These are phyloP conservation scores for Drosophila insularis DNA, from an alignment of 1,140 invertebrate species.

Conservation along the genomic window DNA sequence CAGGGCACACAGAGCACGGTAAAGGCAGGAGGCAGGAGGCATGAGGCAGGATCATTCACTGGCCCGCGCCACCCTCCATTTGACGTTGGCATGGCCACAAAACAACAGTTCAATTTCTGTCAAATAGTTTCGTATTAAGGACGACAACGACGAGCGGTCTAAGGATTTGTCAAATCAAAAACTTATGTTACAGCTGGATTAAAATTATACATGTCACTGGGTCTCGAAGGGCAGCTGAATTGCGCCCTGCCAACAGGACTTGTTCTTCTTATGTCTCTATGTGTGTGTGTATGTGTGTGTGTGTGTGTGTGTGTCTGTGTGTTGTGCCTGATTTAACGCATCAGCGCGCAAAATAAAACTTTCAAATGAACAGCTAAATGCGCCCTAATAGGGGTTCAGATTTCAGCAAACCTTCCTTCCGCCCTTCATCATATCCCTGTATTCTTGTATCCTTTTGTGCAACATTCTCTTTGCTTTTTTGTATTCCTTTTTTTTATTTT, in stretches of 20 bases:
- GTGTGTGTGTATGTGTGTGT: background rate
- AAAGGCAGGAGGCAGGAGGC: background rate
- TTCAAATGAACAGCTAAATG: slow-evolving; percentile 82
- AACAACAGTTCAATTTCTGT: slow-evolving; percentile 76
- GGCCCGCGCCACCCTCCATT: slow-evolving; percentile 43
- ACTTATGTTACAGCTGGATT: slow-evolving; percentile 81
- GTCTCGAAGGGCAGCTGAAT: slow-evolving; percentile 23
- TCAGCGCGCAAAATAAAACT: slow-evolving; percentile 79
- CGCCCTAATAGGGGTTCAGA: slow-evolving; percentile 82
- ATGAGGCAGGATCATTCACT: background rate
- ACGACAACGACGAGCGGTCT: slow-evolving; percentile 15
- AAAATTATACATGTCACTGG: slow-evolving; percentile 80
- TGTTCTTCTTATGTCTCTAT: background rate
- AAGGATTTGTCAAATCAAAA: slow-evolving; percentile 80
- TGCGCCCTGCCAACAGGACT: slow-evolving; percentile 9
- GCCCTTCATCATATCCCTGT: slow-evolving; percentile 19
- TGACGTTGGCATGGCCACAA: slow-evolving; percentile 55
- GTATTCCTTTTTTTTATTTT: background rate
- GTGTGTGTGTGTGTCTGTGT: slow-evolving; percentile 10
- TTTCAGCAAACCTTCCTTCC: slow-evolving; percentile 60
- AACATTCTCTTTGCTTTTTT: background rate
- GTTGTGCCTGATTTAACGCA: slow-evolving; percentile 77
- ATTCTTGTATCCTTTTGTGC: background rate
- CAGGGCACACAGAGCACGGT: no score
- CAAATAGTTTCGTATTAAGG: slow-evolving; percentile 71